Evolutionary conservation across 2,888 invertebrate genomes (phyloP), one percentile per base, ranked within the genome.

Genomic region (Meandrusa payeni): DNA sequence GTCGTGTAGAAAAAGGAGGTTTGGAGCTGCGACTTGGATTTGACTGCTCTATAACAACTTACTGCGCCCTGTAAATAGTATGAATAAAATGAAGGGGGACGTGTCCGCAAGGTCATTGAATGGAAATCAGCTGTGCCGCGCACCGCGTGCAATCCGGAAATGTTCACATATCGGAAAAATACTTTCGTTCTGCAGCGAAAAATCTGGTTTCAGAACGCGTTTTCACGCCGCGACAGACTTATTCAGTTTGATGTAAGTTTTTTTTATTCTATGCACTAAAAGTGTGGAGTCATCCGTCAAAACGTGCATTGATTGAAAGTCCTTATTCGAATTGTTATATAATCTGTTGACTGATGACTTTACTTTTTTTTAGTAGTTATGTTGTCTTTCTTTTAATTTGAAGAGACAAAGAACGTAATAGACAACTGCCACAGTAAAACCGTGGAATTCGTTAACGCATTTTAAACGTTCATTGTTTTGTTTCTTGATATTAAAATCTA

Each of bases 1-100:
- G 32, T 86, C 86, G 52, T 87, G 87, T 54, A 73, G 85, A 56
- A 86, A 86, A 52, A 76, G 87, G 58, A 86, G 87, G 82, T 64
- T 76, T 57, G 50, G 44, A 44, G 26, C 42, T 26, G 50, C 55
- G 50, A 46, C 50, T 48, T 47, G 48, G 50, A 29, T 52, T 56
- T 61, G 61, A 55, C 61, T 54, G 62, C 67, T 66, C 62, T 52
- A 64, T 56, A 67, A 68, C 59, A 69, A 68, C 55, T 62, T 58
- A 57, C 53, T 56, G 65, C 70, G 61, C 66, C 54, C 62, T 80
- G 80, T 82, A 82, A 69, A 82, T 82, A 79, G 61, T 73, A 69
- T 68, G 72, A 67, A 73, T 70, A 71, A 69, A 64, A 60, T 55
- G 57, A 65, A 60, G 59, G 68, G 73, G 70, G 75, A 74, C 68